Evolutionary conservation across 2,797 vertebrate species (phyloP).

Genomic region (Pseudochirops corinnae): DNA sequence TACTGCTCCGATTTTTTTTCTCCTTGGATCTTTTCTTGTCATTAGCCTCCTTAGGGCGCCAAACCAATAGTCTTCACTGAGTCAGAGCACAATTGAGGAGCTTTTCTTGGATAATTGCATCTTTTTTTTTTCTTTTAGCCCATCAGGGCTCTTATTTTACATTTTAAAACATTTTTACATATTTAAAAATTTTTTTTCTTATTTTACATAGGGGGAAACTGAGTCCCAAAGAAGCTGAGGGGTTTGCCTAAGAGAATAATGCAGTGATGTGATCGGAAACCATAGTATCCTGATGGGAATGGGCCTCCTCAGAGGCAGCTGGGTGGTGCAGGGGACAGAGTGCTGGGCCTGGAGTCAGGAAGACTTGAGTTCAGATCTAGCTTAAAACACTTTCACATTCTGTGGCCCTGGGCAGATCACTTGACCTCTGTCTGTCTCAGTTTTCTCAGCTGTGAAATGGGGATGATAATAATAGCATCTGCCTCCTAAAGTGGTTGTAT

Average conservation of each 20-base stretch:
- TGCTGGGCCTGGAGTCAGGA: neutral
- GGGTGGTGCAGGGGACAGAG: neutral
- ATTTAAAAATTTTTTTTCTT: neutral
- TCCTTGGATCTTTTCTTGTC: neutral
- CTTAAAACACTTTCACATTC: neutral
- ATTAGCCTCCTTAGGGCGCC: neutral
- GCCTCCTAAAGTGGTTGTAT: neutral
- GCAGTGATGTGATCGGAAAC: neutral
- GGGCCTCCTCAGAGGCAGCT: neutral
- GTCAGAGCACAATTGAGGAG: neutral
- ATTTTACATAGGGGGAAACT: neutral
- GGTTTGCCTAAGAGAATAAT: neutral
- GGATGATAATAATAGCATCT: neutral
- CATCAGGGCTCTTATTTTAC: neutral
- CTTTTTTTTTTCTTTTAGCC: neutral
- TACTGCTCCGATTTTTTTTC: neutral
- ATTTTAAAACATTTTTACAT: neutral
- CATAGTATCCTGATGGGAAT: neutral
- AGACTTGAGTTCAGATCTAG: neutral
- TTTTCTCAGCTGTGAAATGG: neutral
- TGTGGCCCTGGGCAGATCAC: neutral
- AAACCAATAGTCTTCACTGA: neutral
- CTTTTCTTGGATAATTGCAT: neutral
- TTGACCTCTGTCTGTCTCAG: neutral
- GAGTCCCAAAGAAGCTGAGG: neutral